Evolutionary conservation across 2,113 vertebrate genomes (phyloP), one percentile per base, ranked within the genome.

Genomic region (Arothron firmamentum): DNA sequence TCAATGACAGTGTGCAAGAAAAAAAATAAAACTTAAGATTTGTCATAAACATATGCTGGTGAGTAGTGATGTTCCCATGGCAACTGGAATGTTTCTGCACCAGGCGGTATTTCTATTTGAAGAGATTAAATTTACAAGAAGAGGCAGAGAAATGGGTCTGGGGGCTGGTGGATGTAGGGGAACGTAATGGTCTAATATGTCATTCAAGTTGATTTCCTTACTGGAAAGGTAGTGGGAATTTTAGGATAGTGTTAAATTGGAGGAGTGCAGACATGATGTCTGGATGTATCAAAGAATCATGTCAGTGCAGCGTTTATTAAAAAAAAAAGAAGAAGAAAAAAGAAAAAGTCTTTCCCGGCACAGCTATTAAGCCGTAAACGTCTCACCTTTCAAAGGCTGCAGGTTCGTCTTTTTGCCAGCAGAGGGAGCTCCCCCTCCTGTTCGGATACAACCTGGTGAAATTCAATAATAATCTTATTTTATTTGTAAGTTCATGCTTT

Each of bases 11-110:
- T 75, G 70, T 61, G 63, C 69, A 54, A 79, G 58, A 49, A 15
- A 59, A 66, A 63, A 52, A 71, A 71, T 63, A 50, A 53, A 71
- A 54, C 60, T 59, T 56, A 74, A 67, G 77, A 78, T 48, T 75
- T 83, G 79, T 86, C 79, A 85, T 82, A 83, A 86, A 84, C 79
- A 83, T 74, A 75, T 63, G 74, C 64, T 41, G 53, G 20, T 74
- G 63, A 78, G 64, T 67, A 81, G 64, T 70, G 71, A 71, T 6
- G 75, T 87, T 86, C 52, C 82, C 74, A 56, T 28, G 38, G 74
- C 34, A 41, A 74, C 75, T 63, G 62, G 67, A 59, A 47, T 70
- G 68, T 68, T 68, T 48, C 70, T 54, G 67, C 80, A 80, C 83
- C 60, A 72, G 51, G 52, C 18, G 15, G 21, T 31, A 82, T 81